Evolutionary conservation across 2,888 invertebrate genomes (phyloP), one percentile per base, ranked within the genome.

Genomic region (Eupelmus urozonus): DNA sequence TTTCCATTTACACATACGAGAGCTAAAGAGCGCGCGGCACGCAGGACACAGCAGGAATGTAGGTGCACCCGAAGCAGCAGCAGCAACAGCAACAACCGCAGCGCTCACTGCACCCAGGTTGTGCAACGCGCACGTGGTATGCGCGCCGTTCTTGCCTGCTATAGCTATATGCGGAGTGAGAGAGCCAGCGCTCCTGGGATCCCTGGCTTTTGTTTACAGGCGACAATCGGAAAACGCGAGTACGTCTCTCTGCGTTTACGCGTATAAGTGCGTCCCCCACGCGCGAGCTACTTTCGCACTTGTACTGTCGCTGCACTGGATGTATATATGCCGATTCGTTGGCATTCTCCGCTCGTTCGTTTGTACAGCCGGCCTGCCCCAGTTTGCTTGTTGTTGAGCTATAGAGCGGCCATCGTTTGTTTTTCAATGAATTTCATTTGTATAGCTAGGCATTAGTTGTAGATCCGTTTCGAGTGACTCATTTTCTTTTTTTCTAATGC

Each of bases 171-270:
- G n/a, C n/a, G n/a, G 3, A 34, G 34, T 5, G 9, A 34, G 5
- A 34, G 3, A 34, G 3, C 9, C 45, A 16, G 16, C 45, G 9
- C 45, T 45, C 9, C 9, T 34, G 34, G 16, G 45, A 45, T 45
- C 45, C 16, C 13, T 53, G 11, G 55, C 62, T 29, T 69, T 69
- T 76, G 69, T 70, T 69, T 69, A 67, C 75, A 20, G 25, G 55
- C 62, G 62, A 29, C 53, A 53, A 57, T 74, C 34, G 27, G 13
- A n/a, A n/a, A n/a, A 34, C 9, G 3, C 9, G 3, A 34, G 9
- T 34, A 34, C 34, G n/a, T 34, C 34, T 34, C 34, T 34, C 9
- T 34, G 3, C 9, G 9, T n/a, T 42, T 23, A 49, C 57, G 16
- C 34, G 45, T 23, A 27, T 20, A 2, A 45, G 63, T 42, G 20